These are phyloP conservation scores for Cyphomyrus plagiostoma DNA, from an alignment of 2,113 vertebrate species.

Conservation along the genomic window DNA sequence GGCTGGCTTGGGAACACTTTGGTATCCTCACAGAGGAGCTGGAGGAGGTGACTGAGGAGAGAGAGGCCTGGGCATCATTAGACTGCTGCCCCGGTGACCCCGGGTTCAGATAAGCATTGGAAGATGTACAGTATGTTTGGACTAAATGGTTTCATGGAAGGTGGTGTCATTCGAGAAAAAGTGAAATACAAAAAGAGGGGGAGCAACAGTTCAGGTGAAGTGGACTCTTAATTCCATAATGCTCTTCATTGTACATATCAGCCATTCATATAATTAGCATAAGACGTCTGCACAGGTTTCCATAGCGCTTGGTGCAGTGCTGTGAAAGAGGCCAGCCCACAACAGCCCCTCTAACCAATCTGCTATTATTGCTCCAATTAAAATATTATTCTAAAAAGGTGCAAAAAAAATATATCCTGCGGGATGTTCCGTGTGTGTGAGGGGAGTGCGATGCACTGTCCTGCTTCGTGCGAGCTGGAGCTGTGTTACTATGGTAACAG, in stretches of 20 bases:
- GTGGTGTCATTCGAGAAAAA: not conserved
- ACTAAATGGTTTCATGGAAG: not conserved
- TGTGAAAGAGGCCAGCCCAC: constrained; percentile 5
- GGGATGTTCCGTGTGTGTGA: not conserved
- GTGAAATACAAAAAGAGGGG: not conserved
- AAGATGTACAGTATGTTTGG: not conserved
- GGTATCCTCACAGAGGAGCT: not conserved
- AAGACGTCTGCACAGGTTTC: constrained; percentile 6
- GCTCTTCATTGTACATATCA: not conserved
- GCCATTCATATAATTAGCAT: constrained; percentile 4
- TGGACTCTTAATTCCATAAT: not conserved
- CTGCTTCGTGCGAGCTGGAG: not conserved
- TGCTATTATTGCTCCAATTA: not conserved
- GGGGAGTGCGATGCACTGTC: not conserved
- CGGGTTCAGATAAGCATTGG: not conserved
- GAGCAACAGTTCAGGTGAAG: not conserved
- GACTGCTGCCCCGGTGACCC: not conserved
- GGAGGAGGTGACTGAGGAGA: not conserved
- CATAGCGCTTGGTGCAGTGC: not conserved
- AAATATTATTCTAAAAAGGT: not conserved
- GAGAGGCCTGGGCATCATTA: not conserved
- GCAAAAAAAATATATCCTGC: not conserved
- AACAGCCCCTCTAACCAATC: not conserved
- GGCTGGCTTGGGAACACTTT: not conserved
- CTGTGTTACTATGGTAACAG: constrained; percentile 41